Conservation (phyloP, 1,140 invertebrate genomes). For the Rhyacophila brunnea region DNA sequence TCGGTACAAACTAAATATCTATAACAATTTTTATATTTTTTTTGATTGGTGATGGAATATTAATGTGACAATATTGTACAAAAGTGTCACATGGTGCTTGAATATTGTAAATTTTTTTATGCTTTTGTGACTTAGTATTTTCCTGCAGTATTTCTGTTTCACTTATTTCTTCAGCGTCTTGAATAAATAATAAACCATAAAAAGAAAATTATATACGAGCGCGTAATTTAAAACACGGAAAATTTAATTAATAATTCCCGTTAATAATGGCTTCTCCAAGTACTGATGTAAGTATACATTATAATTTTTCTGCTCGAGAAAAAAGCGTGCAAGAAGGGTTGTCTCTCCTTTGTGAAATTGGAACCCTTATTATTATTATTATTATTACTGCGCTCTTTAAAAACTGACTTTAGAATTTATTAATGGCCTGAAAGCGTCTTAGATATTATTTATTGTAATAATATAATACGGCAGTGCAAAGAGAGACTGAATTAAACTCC, state of each 20-base stretch:
- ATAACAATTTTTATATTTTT: too few species aligned
- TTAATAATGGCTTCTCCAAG: not conserved
- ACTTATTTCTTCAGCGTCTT: too few species aligned
- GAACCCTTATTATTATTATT: not conserved
- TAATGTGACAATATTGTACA: too few species aligned
- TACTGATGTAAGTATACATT: not conserved
- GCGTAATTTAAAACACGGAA: not conserved
- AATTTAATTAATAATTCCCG: not conserved
- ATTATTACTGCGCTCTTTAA: not conserved
- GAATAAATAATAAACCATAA: too few species aligned
- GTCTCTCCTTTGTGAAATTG: conserved; percentile 2
- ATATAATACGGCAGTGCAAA: not conserved
- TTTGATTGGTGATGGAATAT: too few species aligned
- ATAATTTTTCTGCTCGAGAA: too few species aligned
- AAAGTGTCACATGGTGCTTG: too few species aligned
- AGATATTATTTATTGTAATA: too few species aligned
- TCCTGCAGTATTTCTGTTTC: too few species aligned
- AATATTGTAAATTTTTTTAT: too few species aligned
- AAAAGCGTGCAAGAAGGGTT: not conserved
- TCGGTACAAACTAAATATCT: too few species aligned
- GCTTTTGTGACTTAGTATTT: too few species aligned
- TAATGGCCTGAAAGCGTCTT: conserved; percentile 4
- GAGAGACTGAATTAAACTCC: not conserved
- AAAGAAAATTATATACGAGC: not conserved
- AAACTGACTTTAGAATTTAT: not conserved